phyloP scores from a whole-genome alignment of 1,140 invertebrate species.

The Dermatophagoides farinae region DNA sequence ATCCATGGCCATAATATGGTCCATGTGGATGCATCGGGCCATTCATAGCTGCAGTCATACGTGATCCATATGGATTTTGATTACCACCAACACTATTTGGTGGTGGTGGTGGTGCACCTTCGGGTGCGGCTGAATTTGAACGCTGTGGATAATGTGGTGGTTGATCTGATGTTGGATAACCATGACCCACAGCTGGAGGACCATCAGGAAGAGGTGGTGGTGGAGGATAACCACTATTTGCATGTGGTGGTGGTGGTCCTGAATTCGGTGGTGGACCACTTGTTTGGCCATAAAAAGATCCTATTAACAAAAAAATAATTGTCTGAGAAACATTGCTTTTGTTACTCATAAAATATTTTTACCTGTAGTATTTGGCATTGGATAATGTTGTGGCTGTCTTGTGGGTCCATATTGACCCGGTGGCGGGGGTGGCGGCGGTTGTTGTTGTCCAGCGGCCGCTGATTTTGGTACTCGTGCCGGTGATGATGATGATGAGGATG shows the following conservation, averaged over 20 bases:
- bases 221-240: not conserved
- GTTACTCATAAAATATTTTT: no score
- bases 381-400: no score
- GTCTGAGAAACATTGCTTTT: not conserved
- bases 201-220: constrained; percentile 8
- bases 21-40: not conserved
- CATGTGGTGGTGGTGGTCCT: constrained; percentile 8
- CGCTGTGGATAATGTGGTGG: not conserved
- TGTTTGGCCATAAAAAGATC: not conserved
- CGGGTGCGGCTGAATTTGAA: not conserved
- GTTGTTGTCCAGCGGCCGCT: not conserved
- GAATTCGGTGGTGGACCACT: not conserved
- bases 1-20: not conserved
- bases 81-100: not conserved
- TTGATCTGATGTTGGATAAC: not conserved
- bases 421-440: not conserved
- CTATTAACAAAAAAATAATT: not conserved
- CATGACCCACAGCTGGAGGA: not conserved
- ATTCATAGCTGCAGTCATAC: not conserved
- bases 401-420: no score
- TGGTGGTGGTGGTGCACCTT: no score
- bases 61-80: not conserved
- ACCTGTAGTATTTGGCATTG: no score
- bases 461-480: not conserved
- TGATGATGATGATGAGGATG: not conserved